These are phyloP conservation scores for Alethe castanea DNA, from an alignment of 2,113 vertebrate genomes.

Conservation along the genomic window DNA sequence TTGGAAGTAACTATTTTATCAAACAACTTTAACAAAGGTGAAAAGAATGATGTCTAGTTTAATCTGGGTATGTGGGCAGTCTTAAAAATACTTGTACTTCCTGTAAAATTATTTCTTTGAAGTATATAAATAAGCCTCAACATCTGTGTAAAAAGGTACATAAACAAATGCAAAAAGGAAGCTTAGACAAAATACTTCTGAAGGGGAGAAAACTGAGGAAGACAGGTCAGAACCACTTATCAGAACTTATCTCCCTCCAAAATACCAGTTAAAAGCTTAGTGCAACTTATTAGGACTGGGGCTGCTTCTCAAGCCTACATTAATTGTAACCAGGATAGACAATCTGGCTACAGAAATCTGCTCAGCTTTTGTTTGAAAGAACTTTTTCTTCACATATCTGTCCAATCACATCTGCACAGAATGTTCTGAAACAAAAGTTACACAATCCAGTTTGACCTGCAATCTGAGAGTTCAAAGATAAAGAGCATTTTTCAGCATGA, in stretches of 20 bases:
- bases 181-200: not conserved
- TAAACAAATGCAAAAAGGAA: not conserved
- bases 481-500: not conserved
- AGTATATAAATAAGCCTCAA: not conserved
- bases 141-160: not conserved
- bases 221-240: not conserved
- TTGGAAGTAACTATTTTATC: not conserved
- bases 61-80: not conserved
- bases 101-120: not conserved
- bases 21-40: not conserved
- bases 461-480: not conserved
- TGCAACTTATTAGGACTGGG: not conserved
- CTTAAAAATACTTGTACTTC: not conserved
- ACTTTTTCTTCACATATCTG: not conserved
- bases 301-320: not conserved
- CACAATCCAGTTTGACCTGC: not conserved
- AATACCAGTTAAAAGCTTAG: not conserved
- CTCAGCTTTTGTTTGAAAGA: not conserved
- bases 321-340: not conserved
- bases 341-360: not conserved
- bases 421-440: constrained; percentile 24
- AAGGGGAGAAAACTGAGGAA: not conserved
- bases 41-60: not conserved
- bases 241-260: not conserved
- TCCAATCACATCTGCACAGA: not conserved